Evolutionary conservation across 1,140 invertebrate genomes (phyloP).

Genomic region (Micrasema minimum): DNA sequence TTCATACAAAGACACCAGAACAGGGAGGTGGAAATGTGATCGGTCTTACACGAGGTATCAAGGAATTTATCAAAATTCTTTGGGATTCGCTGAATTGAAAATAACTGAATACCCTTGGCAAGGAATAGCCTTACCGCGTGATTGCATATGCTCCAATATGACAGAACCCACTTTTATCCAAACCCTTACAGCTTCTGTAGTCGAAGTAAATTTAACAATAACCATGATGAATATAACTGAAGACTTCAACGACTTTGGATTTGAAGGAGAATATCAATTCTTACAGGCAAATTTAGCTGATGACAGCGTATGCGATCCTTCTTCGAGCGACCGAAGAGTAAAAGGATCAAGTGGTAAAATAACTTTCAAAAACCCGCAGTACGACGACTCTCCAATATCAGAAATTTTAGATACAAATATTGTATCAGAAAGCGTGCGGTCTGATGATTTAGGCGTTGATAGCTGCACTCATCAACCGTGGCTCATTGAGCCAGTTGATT

Average conservation of each 20-base stretch:
- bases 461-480: slow-evolving; percentile 79
- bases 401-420: slow-evolving; percentile 65
- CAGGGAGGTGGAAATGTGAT: slow-evolving; percentile 75
- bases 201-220: slow-evolving; percentile 79
- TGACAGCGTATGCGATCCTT: slow-evolving; percentile 69
- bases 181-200: slow-evolving; percentile 73
- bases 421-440: slow-evolving; percentile 64
- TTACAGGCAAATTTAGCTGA: slow-evolving; percentile 65
- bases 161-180: slow-evolving; percentile 70
- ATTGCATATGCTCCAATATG: slow-evolving; percentile 80
- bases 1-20: slow-evolving; percentile 73
- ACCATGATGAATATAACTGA: slow-evolving; percentile 84
- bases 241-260: slow-evolving; percentile 83
- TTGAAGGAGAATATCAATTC: slow-evolving; percentile 83
- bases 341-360: slow-evolving; percentile 78
- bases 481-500: slow-evolving; percentile 79
- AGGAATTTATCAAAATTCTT: slow-evolving; percentile 22
- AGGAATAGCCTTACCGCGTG: slow-evolving; percentile 74
- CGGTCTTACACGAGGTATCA: slow-evolving; percentile 54
- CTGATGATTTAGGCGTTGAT: slow-evolving; percentile 64
- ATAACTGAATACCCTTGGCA: slow-evolving; percentile 81
- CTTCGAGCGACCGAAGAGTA: slow-evolving; percentile 72
- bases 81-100: slow-evolving; percentile 73
- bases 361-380: slow-evolving; percentile 61
- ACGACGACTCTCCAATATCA: slow-evolving; percentile 57